Evolutionary conservation across 2,797 vertebrate genomes (phyloP).

Genomic region (Phyllotis vaccarum): DNA sequence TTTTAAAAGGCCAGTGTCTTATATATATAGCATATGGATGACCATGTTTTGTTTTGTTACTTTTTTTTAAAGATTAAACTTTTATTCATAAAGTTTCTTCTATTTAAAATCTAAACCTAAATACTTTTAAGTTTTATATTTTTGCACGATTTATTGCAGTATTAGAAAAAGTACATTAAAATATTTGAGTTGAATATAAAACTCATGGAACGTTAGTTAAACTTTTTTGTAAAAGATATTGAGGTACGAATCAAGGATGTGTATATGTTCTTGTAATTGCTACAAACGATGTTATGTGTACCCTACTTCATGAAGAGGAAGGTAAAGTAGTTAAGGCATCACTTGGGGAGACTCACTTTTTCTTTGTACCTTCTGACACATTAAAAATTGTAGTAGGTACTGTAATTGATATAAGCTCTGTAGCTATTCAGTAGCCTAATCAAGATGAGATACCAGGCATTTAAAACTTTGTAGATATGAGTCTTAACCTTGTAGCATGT

Average conservation of each 20-base stretch:
- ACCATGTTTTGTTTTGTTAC: neutral
- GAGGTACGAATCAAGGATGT: neutral
- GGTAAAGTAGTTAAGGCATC: neutral
- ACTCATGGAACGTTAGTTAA: constrained; percentile 3
- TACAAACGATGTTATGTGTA: neutral
- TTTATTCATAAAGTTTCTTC: neutral
- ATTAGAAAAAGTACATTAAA: constrained; percentile 18
- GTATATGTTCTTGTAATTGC: constrained; percentile 4
- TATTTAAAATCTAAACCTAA: neutral
- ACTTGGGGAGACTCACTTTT: neutral
- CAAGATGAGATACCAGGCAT: neutral
- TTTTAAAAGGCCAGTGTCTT: neutral
- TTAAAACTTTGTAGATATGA: constrained; percentile 20
- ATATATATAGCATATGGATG: neutral
- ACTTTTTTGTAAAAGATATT: constrained; percentile 51
- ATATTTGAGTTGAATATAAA: constrained; percentile 49
- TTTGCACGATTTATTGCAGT: constrained; percentile 38
- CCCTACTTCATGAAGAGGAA: neutral
- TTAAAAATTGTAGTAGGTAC: neutral
- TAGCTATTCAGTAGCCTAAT: neutral
- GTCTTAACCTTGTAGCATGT: neutral
- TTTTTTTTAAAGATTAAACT: neutral
- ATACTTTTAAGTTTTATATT: neutral
- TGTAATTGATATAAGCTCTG: neutral
- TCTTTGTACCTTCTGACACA: constrained; percentile 2